These are phyloP conservation scores for Eurypyga helias DNA, from an alignment of 2,113 vertebrate genomes.

Conservation along the genomic window DNA sequence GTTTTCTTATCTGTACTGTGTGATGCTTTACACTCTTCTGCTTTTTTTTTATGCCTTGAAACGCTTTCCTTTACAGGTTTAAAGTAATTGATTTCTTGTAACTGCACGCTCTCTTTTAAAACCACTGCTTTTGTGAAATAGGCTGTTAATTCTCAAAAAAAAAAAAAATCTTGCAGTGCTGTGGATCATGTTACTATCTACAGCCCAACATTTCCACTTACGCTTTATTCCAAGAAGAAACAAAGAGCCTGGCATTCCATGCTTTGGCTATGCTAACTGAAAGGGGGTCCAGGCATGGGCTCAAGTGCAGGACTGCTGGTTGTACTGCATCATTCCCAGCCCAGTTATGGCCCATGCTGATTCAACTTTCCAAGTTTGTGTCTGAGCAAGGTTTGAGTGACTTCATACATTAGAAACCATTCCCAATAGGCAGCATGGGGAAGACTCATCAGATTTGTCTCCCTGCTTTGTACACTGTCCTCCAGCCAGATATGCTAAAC, in stretches of 20 bases:
- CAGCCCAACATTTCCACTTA: neutral
- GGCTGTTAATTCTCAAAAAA: neutral
- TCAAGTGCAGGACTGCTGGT: neutral
- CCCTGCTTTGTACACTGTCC: neutral
- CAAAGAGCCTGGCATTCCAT: neutral
- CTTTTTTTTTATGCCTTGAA: neutral
- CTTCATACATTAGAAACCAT: neutral
- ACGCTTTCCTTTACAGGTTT: neutral
- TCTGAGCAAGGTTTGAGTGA: neutral
- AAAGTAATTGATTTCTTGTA: slow-evolving; percentile 39
- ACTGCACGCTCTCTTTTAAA: neutral
- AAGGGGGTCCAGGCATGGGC: neutral
- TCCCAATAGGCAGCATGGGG: neutral
- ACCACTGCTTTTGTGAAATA: neutral
- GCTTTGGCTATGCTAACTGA: neutral
- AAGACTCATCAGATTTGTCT: neutral
- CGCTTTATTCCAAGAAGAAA: neutral
- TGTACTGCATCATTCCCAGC: neutral
- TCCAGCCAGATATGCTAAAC: neutral
- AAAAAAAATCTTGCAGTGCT: neutral
- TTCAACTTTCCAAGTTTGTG: neutral
- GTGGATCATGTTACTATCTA: neutral
- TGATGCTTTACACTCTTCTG: neutral
- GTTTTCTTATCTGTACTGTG: neutral
- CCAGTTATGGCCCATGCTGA: too few species aligned